Base-by-base conservation (phyloP, 30 jellyfish, hydroid and myxozoan species). In the Hydractinia echinata region DNA sequence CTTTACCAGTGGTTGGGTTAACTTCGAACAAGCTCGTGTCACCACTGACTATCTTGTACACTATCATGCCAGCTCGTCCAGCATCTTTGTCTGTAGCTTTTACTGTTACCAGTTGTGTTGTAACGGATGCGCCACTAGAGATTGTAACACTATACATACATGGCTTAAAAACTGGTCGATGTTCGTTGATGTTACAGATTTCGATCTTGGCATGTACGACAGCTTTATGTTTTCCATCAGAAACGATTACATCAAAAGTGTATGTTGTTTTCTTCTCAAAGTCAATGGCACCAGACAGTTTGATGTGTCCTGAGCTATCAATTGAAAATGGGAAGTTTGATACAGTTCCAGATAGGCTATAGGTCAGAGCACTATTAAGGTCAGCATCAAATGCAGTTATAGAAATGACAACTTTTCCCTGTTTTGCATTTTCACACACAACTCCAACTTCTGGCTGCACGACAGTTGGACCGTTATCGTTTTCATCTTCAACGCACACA, bases 311-410 rank as follows among this genome's bases (percentile, higher is more conserved):
- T 64, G 19, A 7, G 39, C 2, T 64, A 13, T 64, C 18, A 51
- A 64, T 64, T 64, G 19, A 44, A 64, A 64, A 64, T 7, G 74
- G 74, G 74, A 64, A 64, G 10, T 64, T 64, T 51, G 7, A 6
- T 0, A 2, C 74, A 7, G 74, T n/a, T 64, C 51, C 19, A n/a
- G 9, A n/a, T 44, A 64, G 19, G 19, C 39, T 64, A 64, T n/a
- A 64, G 18, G 6, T 64, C 19, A 64, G 74, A n/a, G 9, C 2
- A 7, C 51, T n/a, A 13, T 64, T 64, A 7, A 64, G 39, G 68
- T 89, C 96, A 52, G 88, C 79, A 67, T 89, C 96, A 53, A 81
- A 52, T 18, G 95, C 97, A n/a, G 66, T 54, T 4, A 89, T 90
- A 21, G 76, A 60, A 4, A 58, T 20, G 61, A 89, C 95, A 10